Evolutionary conservation across 2,797 vertebrate species (phyloP), one percentile per base, ranked within the genome.

Genomic region (Adrianichthys oophorus): DNA sequence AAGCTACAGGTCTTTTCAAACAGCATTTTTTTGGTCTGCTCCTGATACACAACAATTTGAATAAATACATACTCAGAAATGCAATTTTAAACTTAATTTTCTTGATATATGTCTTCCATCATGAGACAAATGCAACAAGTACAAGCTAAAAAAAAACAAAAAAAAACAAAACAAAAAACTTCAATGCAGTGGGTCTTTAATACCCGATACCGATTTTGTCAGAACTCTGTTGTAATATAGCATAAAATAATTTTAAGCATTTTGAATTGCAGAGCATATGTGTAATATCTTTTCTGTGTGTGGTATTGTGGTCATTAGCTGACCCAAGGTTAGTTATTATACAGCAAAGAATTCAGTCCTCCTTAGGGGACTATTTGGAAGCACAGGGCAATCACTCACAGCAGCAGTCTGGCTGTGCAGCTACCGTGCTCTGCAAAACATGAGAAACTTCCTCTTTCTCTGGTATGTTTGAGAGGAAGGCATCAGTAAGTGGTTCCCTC

Each of bases 361-460:
- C 80, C 85, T 71, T 65, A 76, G 71, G 85, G 79, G 76, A 77
- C 65, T 68, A 66, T 86, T 85, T 80, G 74, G 79, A 85, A 63
- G 67, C 83, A 67, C 48, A 79, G 77, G 76, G 77, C 82, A 82
- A 85, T 87, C 81, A 72, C 76, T 89, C 79, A 78, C 55, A 78
- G 80, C 83, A 67, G 77, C 67, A 80, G 83, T 83, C 82, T 80
- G 79, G 73, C 68, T 52, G 52, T 26, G 76, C 54, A 26, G 85
- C 87, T 90, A 87, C 87, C 83, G 84, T 83, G 79, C 78, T 87
- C 80, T 52, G 70, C 76, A 84, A 84, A 87, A 87, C 85, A 90
- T 86, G 83, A 86, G 85, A 89, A 88, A 89, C 89, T 89, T 89
- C 86, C 87, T 88, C 75, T 86, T 81, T 83, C 76, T 82, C 62